Evolutionary conservation across 2,888 invertebrate genomes (phyloP).

Genomic region (Ramazzottius varieornatus): DNA sequence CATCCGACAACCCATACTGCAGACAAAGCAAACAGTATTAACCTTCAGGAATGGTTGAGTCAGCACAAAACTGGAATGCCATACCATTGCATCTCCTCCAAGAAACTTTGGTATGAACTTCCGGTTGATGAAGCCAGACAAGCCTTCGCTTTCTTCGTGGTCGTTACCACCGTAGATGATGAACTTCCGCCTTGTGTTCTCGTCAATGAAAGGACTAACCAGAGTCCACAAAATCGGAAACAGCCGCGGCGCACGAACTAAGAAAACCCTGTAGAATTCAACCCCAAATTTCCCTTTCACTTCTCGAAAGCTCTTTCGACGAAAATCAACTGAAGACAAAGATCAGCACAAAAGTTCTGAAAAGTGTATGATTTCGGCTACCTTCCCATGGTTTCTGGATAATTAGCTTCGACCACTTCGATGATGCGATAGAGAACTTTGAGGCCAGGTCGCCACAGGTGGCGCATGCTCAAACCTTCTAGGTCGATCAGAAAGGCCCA

Average conservation of each 20-base stretch:
- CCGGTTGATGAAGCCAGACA: constrained; percentile 56
- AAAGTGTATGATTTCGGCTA: neutral
- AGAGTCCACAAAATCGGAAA: constrained; percentile 87
- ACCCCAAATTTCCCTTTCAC: too few species aligned
- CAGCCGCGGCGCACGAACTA: constrained; percentile 67
- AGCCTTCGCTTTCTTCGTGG: constrained; percentile 42
- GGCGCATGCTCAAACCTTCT: constrained; percentile 77
- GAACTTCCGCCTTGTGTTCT: constrained; percentile 69
- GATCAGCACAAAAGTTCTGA: neutral
- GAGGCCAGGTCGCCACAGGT: constrained; percentile 77
- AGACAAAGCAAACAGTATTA: constrained; percentile 5
- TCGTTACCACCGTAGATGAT: constrained; percentile 69
- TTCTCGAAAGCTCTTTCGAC: too few species aligned
- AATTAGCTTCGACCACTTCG: constrained; percentile 68
- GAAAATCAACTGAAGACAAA: neutral
- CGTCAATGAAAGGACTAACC: constrained; percentile 78
- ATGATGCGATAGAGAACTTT: constrained; percentile 36
- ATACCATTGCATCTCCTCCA: constrained; percentile 59
- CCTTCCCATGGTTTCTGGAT: constrained; percentile 69
- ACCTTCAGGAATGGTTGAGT: neutral
- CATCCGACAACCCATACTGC: constrained; percentile 55
- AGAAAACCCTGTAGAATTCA: constrained; percentile 45
- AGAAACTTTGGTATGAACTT: constrained; percentile 70
- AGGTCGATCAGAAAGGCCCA: constrained; percentile 74
- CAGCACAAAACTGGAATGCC: neutral